Evolutionary conservation across 2,888 invertebrate species (phyloP).

Genomic region (Scaptomyza reducta): DNA sequence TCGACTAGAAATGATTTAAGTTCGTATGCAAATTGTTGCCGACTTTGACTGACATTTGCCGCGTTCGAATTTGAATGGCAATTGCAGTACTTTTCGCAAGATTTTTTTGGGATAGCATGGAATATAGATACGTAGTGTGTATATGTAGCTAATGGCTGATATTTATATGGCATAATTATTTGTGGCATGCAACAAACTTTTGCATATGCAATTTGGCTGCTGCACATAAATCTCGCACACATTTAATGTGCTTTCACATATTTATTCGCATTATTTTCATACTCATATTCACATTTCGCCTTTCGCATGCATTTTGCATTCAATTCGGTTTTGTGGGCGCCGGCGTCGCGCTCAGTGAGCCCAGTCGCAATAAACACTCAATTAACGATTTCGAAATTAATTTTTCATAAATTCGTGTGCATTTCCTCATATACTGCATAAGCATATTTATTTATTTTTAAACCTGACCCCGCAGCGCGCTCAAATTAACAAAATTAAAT

Average conservation of each 20-base stretch:
- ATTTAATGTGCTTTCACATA: slow-evolving; percentile 62
- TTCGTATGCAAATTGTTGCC: slow-evolving; percentile 80
- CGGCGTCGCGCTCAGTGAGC: slow-evolving; percentile 57
- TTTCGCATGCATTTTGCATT: slow-evolving; percentile 17
- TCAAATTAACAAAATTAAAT: slow-evolving; percentile 74
- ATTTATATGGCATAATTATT: slow-evolving; percentile 32
- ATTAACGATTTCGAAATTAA: slow-evolving; percentile 82
- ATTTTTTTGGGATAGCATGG: slow-evolving; percentile 1
- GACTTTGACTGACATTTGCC: slow-evolving; percentile 79
- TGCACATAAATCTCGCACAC: slow-evolving; percentile 64
- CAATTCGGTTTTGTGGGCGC: slow-evolving; percentile 33
- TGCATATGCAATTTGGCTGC: slow-evolving; percentile 49
- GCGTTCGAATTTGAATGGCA: slow-evolving; percentile 61
- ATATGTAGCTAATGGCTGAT: slow-evolving; percentile 1
- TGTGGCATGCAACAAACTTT: slow-evolving; percentile 31
- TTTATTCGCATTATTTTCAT: slow-evolving; percentile 61
- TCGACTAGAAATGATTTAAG: slow-evolving; percentile 79
- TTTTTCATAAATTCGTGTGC: slow-evolving; percentile 80
- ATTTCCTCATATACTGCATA: slow-evolving; percentile 62
- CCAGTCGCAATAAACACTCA: slow-evolving; percentile 82
- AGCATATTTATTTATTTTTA: slow-evolving; percentile 31
- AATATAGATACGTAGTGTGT: background rate
- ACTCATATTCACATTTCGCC: slow-evolving; percentile 43
- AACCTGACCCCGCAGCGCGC: slow-evolving; percentile 41
- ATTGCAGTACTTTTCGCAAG: slow-evolving; percentile 34